phyloP scores from a whole-genome alignment of 1,140 invertebrate genomes.

The Oreohelix idahoensis region DNA sequence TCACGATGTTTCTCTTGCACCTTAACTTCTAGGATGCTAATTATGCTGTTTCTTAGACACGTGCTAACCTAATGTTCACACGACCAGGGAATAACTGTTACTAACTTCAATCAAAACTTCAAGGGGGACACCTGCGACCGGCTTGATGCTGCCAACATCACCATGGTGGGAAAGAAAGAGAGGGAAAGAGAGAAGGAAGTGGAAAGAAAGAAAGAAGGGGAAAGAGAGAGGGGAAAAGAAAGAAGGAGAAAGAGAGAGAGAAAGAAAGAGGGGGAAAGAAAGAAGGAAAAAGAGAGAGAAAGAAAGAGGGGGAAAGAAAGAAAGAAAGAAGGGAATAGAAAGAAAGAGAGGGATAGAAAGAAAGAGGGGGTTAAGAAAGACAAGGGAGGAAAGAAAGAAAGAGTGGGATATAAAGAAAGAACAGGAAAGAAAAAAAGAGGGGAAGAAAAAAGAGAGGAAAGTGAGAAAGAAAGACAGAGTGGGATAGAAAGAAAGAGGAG shows the following conservation, averaged over 20 bases:
- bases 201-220: not conserved
- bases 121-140: not conserved
- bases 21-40: too few species aligned
- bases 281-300: constrained; percentile 17
- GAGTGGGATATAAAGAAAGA: too few species aligned
- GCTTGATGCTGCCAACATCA: not conserved
- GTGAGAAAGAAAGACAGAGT: not conserved
- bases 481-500: constrained; percentile 3
- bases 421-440: not conserved
- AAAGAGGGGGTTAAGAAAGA: not conserved
- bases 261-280: constrained; percentile 16
- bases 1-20: too few species aligned
- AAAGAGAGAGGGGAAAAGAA: constrained; percentile 1
- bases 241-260: constrained; percentile 17
- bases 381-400: not conserved
- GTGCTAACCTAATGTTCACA: not conserved
- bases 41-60: not conserved
- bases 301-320: not conserved
- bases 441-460: not conserved
- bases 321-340: not conserved
- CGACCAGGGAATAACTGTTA: not conserved
- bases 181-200: constrained; percentile 3
- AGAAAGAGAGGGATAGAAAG: not conserved
- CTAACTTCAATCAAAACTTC: not conserved
- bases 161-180: not conserved